Base-by-base conservation (phyloP, 1,140 invertebrate species). In the Drosophila willistoni region DNA sequence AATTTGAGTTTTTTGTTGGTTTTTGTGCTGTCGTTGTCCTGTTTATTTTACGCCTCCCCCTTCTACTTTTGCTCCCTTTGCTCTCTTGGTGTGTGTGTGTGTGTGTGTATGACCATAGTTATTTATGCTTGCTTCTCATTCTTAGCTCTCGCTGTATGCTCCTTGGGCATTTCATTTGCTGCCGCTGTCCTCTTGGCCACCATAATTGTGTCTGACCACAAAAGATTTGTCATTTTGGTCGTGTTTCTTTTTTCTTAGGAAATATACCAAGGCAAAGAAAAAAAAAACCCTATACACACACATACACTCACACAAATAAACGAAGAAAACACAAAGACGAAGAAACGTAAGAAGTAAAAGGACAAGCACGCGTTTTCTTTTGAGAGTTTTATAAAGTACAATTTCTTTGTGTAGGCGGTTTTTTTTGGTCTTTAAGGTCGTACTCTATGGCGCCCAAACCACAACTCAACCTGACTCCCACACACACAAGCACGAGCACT, bases 91-190 rank as follows among this genome's bases (percentile, higher is more conserved):
- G 69, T 68, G 65, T 73, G 61, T 76, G 78, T 59, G 68, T 73
- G 85, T 84, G 65, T 85, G 57, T 81, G 81, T 68, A 60, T 60
- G 57, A 64, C 64, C 75, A 70, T 65, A 87, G 82, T 82, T 87
- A 87, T 86, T 86, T 87, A 79, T 86, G 68, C 79, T 64, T 64
- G 55, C 42, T 76, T 68, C 69, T 64, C 55, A 34, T 62, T 51
- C 33, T 55, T 67, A 68, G 42, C n/a, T 19, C 54, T 41, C 62
- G 56, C 64, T 42, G 62, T 57, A 57, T 60, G 59, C 29, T 66
- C 63, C 73, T 77, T 77, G 68, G 69, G 72, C 79, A 68, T 85
- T 82, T 81, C 71, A 86, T 86, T 86, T 86, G 84, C 75, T 67
- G 36, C 36, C 3, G 36, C 36, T 39, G 36, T 36, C 9, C 44